Conservation (phyloP, 2,113 vertebrate species). For the Catharus bicknelli region DNA sequence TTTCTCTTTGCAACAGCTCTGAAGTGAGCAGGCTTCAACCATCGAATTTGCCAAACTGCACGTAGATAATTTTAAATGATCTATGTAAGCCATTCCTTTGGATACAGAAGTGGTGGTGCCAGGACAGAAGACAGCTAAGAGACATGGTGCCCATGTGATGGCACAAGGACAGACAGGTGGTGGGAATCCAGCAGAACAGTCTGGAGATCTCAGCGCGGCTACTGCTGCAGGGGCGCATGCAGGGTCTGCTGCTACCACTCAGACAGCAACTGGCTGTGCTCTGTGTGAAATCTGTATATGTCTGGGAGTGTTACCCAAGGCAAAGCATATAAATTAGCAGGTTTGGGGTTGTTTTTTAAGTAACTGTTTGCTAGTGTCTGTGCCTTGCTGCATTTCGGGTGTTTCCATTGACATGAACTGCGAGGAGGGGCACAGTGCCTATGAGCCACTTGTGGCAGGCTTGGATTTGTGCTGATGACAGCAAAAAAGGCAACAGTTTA, state of each 20-base stretch:
- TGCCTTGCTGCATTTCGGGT: background rate
- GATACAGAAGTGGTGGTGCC: background rate
- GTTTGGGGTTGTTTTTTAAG: background rate
- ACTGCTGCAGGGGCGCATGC: rapidly evolving
- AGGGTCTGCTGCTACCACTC: background rate
- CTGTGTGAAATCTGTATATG: background rate
- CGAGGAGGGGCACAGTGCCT: rapidly evolving
- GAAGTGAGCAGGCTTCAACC: background rate
- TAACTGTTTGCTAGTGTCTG: background rate
- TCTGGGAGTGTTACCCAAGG: background rate
- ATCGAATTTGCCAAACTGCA: background rate
- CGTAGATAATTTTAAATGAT: background rate
- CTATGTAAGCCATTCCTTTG: background rate
- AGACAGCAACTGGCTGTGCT: background rate
- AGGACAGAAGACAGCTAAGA: background rate
- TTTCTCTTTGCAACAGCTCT: background rate
- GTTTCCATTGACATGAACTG: background rate
- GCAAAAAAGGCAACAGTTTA: background rate
- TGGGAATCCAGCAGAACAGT: background rate
- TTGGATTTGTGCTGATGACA: background rate
- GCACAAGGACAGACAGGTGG: rapidly evolving
- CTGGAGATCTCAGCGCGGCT: rapidly evolving
- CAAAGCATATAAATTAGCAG: background rate
- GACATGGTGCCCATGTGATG: background rate
- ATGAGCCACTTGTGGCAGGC: background rate